Evolutionary conservation across 2,888 invertebrate species (phyloP), one percentile per base, ranked within the genome.

Genomic region (Lasioglossum lativentre): DNA sequence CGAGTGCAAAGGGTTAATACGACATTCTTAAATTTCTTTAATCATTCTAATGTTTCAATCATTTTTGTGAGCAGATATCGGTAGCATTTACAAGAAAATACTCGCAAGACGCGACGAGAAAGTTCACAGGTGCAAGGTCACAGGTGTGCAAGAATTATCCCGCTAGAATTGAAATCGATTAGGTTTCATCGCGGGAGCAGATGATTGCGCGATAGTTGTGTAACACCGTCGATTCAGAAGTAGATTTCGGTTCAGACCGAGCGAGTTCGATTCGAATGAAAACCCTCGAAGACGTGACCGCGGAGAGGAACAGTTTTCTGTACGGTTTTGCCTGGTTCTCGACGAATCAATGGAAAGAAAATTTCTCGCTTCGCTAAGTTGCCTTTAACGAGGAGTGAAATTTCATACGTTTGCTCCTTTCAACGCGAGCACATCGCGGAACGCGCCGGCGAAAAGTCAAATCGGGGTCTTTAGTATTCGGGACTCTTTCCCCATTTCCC

Each of bases 361-460:
- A 47, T 78, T 75, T 66, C 75, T 75, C 52, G 63, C 30, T 56
- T 47, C 6, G 66, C 38, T 42, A 59, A 78, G 63, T 27, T 68
- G 42, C 47, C 78, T 68, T 59, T 76, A 76, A 85, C 85, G 66
- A 79, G 59, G 78, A 68, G 66, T 75, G 84, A 76, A 85, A 85
- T 78, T 83, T 75, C 85, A 85, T 59, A 79, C 72, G 70, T 34
- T 47, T 8, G 38, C 83, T 73, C 42, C 82, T 78, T 75, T 66
- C 66, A 63, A 40, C 59, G 56, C 75, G 71, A 66, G 34, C 66
- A 38, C 63, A 2, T 16, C 30, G 63, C 30, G 42, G 63, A 6
- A 16, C 52, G 30, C 71, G 6, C n/a, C 52, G 30, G 2, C 34
- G 40, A 73, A 6, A 83, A 27, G 75, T 75, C 84, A 45, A 56